These are phyloP conservation scores for Menidia beryllina DNA, from an alignment of 2,113 vertebrate species.

Conservation along the genomic window DNA sequence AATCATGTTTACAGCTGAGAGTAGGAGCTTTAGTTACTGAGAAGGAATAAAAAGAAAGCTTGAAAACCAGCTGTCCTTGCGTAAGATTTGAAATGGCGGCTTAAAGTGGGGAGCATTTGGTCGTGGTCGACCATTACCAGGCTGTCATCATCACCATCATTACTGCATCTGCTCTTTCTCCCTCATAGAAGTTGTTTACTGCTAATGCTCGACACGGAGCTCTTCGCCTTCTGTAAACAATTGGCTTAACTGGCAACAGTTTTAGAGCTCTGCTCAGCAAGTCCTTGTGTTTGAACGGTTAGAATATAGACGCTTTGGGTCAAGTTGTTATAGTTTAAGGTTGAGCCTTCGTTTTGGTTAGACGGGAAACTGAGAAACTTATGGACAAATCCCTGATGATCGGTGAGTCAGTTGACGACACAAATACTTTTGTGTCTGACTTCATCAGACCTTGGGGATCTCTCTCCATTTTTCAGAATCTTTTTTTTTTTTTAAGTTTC, in stretches of 20 bases:
- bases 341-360: slow-evolving; percentile 32
- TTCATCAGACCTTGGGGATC: slow-evolving; percentile 42
- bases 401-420: slow-evolving; percentile 33
- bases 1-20: slow-evolving; percentile 47
- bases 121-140: neutral
- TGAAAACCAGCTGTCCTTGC: neutral
- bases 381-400: slow-evolving; percentile 32
- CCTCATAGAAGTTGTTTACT: slow-evolving; percentile 64
- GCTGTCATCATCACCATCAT: slow-evolving; percentile 66
- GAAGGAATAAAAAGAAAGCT: neutral
- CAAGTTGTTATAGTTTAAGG: slow-evolving; percentile 13
- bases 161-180: slow-evolving; percentile 35
- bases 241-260: slow-evolving; percentile 44
- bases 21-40: slow-evolving; percentile 13
- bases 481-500: slow-evolving; percentile 16
- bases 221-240: slow-evolving; percentile 72
- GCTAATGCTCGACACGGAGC: slow-evolving; percentile 60
- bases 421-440: slow-evolving; percentile 50
- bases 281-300: slow-evolving; percentile 71
- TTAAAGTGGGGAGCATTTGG: slow-evolving; percentile 11
- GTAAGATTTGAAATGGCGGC: slow-evolving; percentile 2
- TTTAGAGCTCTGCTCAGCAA: slow-evolving; percentile 43
- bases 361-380: slow-evolving; percentile 39
- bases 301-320: slow-evolving; percentile 37
- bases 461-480: slow-evolving; percentile 40